Evolutionary conservation across 2,797 vertebrate genomes (phyloP).

Genomic region (Pygocentrus nattereri): DNA sequence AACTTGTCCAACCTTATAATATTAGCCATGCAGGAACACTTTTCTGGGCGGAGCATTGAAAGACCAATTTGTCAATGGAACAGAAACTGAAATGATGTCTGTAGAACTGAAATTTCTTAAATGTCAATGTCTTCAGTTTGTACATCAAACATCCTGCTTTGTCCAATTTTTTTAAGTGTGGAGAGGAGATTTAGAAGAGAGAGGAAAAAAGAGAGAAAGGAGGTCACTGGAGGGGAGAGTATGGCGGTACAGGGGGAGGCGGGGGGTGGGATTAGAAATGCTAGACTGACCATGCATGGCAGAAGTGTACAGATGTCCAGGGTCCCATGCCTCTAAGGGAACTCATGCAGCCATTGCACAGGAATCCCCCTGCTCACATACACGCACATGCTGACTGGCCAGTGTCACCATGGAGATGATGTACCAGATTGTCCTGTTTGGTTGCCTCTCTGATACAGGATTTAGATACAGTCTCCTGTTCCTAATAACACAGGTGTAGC

Average conservation of each 20-base stretch:
- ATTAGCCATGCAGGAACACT: too few relatives aligned
- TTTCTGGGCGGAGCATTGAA: too few relatives aligned
- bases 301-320: conserved; percentile 58
- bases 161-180: not conserved
- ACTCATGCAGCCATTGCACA: conserved; percentile 38
- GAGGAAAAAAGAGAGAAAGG: conserved; percentile 14
- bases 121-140: not conserved
- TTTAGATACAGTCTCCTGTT: not conserved
- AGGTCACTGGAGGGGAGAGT: conserved; percentile 32
- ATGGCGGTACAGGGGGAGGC: not conserved
- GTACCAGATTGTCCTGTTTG: not conserved
- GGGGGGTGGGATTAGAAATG: conserved; percentile 51
- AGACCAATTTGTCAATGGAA: too few relatives aligned
- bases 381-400: conserved; percentile 14
- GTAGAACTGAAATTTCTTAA: too few relatives aligned
- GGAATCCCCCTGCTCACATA: conserved; percentile 29
- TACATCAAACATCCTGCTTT: not conserved
- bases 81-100: not conserved
- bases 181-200: not conserved
- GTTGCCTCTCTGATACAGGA: conserved; percentile 16
- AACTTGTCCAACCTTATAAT: too few relatives aligned
- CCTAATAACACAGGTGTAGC: not conserved
- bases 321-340: conserved; percentile 50
- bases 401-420: conserved; percentile 9
- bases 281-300: conserved; percentile 52